Evolutionary conservation across 2,888 invertebrate genomes (phyloP), one percentile per base, ranked within the genome.

Genomic region (Eilema griseolum): DNA sequence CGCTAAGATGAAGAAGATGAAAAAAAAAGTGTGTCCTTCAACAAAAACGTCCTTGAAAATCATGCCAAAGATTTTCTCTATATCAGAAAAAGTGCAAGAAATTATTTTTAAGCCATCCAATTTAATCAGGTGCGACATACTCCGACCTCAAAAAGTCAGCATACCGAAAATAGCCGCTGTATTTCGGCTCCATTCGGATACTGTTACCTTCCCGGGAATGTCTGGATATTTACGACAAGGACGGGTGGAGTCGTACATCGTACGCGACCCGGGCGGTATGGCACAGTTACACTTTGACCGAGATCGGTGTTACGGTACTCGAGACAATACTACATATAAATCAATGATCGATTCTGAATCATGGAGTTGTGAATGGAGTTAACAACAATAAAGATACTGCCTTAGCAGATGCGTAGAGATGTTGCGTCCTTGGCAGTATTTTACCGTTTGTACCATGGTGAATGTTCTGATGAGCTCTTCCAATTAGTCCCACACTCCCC

Each of bases 221-320:
- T 31, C 72, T 71, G 85, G 82, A 89, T 69, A 72, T 90, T 91
- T 91, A 90, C 87, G 89, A 90, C 76, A 77, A 83, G 83, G 76
- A 77, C 71, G 61, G 72, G 63, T 63, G n/a, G 71, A 84, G 81
- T 76, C 83, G 77, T 84, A 81, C 82, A 77, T 84, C 79, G 78
- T 78, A 61, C 75, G 60, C 85, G 74, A 63, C 86, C 73, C 88
- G 84, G 89, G 93, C 80, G 90, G 92, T 84, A 87, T 93, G 93
- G 83, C 94, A 92, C 93, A 89, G 86, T 91, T 92, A 89, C 90
- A 84, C 86, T 87, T 81, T 91, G 89, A 91, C 93, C 91, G 86
- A 91, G 72, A 83, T 80, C 66, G 46, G 61, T 31, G 52, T 78
- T 87, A 87, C 89, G 89, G 88, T 86, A 86, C 86, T 79, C 78